These are phyloP conservation scores for Drosophila saltans DNA, from an alignment of 1,140 invertebrate species.

Conservation along the genomic window DNA sequence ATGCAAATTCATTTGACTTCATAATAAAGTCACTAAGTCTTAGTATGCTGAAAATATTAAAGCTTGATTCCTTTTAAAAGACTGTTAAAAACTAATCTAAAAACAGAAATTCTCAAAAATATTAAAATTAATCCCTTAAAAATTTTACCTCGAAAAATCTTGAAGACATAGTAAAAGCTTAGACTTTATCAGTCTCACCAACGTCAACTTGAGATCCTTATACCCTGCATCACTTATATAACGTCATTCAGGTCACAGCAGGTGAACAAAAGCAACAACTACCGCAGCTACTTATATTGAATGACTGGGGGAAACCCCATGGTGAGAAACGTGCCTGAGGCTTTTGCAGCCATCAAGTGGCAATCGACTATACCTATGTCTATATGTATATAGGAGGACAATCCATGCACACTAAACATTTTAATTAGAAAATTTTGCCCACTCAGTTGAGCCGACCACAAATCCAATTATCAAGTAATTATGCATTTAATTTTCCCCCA, in stretches of 20 bases:
- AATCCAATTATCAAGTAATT: conserved; percentile 81
- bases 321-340: conserved; percentile 53
- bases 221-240: neutral
- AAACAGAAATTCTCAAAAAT: neutral
- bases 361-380: conserved; percentile 43
- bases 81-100: no score
- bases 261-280: conserved; percentile 11
- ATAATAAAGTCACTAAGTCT: no score
- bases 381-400: neutral
- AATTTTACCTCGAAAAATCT: neutral
- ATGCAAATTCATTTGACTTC: no score
- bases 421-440: conserved; percentile 77
- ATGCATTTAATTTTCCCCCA: conserved; percentile 70
- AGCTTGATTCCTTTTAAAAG: no score
- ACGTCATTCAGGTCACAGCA: conserved; percentile 30
- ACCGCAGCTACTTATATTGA: conserved; percentile 43
- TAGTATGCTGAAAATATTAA: no score
- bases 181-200: neutral
- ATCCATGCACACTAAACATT: conserved; percentile 66
- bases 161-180: neutral
- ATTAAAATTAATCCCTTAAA: neutral
- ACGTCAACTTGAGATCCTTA: neutral
- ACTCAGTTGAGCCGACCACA: conserved; percentile 73
- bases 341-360: conserved; percentile 49
- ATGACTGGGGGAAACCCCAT: conserved; percentile 33